Conservation (phyloP, 2,888 invertebrate species). For the Ceraclea dissimilis region DNA sequence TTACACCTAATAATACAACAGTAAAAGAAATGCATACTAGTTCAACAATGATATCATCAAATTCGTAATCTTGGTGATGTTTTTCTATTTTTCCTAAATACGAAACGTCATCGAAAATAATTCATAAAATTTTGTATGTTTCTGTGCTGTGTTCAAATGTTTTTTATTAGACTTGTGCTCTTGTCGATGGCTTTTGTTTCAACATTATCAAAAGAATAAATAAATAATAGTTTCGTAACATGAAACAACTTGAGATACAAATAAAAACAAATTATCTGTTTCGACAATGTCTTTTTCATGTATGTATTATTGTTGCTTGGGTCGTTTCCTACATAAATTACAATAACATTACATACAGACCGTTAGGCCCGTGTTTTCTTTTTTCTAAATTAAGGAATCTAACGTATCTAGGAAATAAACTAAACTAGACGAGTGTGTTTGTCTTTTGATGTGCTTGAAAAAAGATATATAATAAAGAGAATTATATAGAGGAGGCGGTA, state of each 20-base stretch:
- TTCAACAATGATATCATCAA: no score
- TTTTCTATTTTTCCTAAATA: no score
- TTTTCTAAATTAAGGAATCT: not conserved
- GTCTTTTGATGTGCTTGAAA: conserved; percentile 52
- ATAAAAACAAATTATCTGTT: no score
- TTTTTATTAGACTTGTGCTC: not conserved
- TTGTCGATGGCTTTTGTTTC: not conserved
- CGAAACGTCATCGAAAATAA: no score
- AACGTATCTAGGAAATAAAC: conserved; percentile 5
- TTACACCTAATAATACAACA: no score
- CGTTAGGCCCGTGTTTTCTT: not conserved
- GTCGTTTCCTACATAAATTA: no score
- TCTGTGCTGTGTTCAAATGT: not conserved
- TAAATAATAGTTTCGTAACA: not conserved
- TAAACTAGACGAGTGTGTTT: conserved; percentile 40
- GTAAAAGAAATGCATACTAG: no score
- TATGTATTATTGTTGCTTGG: no score
- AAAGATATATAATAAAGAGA: conserved; percentile 33
- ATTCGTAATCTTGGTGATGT: no score
- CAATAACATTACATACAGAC: not conserved
- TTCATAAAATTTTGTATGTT: not conserved
- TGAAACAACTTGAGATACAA: no score
- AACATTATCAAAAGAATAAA: not conserved
- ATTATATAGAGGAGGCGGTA: conserved; percentile 19
- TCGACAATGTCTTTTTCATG: no score